Base-by-base conservation (phyloP, 2,113 vertebrate genomes). In the Clarias batrachus region DNA sequence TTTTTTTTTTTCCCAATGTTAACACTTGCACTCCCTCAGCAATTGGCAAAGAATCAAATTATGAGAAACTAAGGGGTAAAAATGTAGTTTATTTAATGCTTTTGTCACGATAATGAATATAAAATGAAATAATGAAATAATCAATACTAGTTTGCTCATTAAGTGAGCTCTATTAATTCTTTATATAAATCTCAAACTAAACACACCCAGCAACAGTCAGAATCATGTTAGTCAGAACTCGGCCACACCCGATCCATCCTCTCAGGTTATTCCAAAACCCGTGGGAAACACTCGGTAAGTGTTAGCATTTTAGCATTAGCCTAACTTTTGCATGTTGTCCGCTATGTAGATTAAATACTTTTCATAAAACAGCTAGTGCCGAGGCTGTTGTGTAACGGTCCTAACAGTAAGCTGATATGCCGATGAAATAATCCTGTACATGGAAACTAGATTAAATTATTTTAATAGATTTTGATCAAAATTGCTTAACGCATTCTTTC, bases 281-380 rank as follows among this genome's bases (percentile, higher is more conserved):
- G 13, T 73, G 7, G 4, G 48, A 19, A 78, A 76, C 41, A 54
- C 41, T 37, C 8, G 0, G 37, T 54, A 52, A 14, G 52, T 54
- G 52, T 52, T 27, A 54, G 33, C 48, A 52, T 16, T 76, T 25
- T 52, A 25, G 23, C 6, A 76, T 59, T 21, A 79, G 4, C 77
- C 77, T 23, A 21, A 79, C 60, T 30, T 79, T 79, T 79, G 77
- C 77, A 79, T 79, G 27, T 59, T 19, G 3, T 79, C 56, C 27
- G 21, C 27, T 79, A 56, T 48, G 13, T 10, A 27, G 76, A 3
- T n/a, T 8, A 79, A 30, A 33, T 9, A 0, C 27, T 78, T 78
- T 76, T n/a, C 70, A 41, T 78, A 27, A 17, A 14, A 56, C 52
- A 1, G 54, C 14, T 33, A 17, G 14, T 79, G 52, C 8, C 8